Evolutionary conservation across 2,888 invertebrate species (phyloP).

Genomic region (Drosophila quinaria): DNA sequence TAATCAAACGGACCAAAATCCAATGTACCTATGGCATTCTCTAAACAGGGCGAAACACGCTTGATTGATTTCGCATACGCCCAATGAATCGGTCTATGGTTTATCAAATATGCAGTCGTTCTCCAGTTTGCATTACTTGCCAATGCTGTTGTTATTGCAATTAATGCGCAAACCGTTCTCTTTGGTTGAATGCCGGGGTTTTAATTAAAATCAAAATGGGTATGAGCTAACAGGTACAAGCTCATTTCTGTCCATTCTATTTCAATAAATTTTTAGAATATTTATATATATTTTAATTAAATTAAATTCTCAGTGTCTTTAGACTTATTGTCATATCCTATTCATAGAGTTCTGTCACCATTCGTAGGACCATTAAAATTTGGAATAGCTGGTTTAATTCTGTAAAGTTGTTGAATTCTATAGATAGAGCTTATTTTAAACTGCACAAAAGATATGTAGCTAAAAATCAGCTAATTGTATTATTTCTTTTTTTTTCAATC

Average conservation of each 20-base stretch:
- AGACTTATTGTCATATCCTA: background rate
- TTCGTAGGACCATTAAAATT: background rate
- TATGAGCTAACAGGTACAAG: constrained; percentile 5
- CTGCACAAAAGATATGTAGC: too few species aligned
- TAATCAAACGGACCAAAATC: constrained; percentile 59
- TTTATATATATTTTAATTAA: background rate
- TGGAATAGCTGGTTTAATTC: background rate
- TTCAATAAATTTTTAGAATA: background rate
- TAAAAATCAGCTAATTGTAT: too few species aligned
- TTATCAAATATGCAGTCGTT: constrained; percentile 23
- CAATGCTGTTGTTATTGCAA: constrained; percentile 50
- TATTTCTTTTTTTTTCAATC: too few species aligned
- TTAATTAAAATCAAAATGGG: constrained; percentile 61
- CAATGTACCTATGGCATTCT: constrained; percentile 19
- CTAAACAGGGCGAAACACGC: constrained; percentile 43
- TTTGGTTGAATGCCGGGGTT: constrained; percentile 60
- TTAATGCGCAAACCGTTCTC: constrained; percentile 56
- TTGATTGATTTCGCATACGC: constrained; percentile 68
- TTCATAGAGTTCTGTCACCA: too few species aligned
- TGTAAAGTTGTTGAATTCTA: background rate
- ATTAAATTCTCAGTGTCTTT: background rate
- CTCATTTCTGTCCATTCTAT: background rate
- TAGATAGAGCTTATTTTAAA: too few species aligned
- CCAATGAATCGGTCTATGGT: constrained; percentile 17
- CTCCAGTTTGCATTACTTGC: constrained; percentile 29